Evolutionary conservation across 1,140 invertebrate genomes (phyloP).

Genomic region (Augochlora pura): DNA sequence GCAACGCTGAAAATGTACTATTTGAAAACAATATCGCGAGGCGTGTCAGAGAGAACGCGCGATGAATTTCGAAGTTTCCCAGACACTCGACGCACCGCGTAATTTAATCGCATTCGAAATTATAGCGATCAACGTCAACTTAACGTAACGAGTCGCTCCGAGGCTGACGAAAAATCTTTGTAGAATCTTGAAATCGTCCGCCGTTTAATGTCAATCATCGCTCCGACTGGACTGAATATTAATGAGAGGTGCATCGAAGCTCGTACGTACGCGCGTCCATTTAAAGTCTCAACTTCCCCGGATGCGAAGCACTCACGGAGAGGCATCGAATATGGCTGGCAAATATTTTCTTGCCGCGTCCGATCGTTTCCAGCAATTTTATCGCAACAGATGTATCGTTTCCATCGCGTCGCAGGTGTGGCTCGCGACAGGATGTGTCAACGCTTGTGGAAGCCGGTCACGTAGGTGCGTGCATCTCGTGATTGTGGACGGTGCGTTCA

Average conservation of each 20-base stretch:
- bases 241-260: not conserved
- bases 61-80: too few species aligned
- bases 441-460: conserved; percentile 68
- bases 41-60: too few species aligned
- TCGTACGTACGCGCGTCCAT: not conserved
- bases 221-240: not conserved
- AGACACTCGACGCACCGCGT: too few species aligned
- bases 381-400: conserved; percentile 52
- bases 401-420: conserved; percentile 59
- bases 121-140: not conserved
- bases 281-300: not conserved
- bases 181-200: not conserved
- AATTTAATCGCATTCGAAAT: too few species aligned
- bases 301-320: not conserved
- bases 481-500: conserved; percentile 63
- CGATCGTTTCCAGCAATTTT: conserved; percentile 41
- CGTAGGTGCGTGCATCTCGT: conserved; percentile 65
- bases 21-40: too few species aligned
- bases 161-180: not conserved
- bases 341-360: conserved; percentile 35
- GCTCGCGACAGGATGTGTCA: conserved; percentile 69
- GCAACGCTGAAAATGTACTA: too few species aligned
- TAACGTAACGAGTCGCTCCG: not conserved
- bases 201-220: not conserved
- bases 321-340: not conserved